Evolutionary conservation across 2,797 vertebrate genomes (phyloP), one percentile per base, ranked within the genome.

Genomic region (Coregonus ussuriensis): DNA sequence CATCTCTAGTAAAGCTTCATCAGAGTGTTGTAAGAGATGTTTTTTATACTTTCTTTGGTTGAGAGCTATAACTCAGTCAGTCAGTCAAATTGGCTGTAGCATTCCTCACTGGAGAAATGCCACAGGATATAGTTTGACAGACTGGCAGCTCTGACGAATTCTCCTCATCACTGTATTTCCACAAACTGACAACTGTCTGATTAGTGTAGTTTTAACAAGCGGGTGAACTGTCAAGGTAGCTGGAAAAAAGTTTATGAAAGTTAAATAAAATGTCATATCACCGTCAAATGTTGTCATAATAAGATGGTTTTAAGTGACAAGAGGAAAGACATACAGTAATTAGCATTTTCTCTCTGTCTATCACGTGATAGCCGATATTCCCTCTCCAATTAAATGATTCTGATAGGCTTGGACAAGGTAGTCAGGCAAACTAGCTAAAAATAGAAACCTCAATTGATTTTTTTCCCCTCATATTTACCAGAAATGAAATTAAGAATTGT

Each of bases 201-300:
- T 65, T 25, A 65, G 59, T 21, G 7, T 21, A 9, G 6, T 29
- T 65, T 65, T 65, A 65, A 29, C 9, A 65, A 65, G 25, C 21
- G 9, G 4, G 25, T 3, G n/a, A 65, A 25, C 62, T 65, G 62
- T 65, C 62, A 65, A 29, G 62, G 62, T 65, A 13, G 62, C 21
- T 13, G 7, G 25, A 29, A 65, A 65, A 65, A 65, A 65, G 21
- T 13, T 65, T 63, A 47, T 47, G n/a, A 15, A n/a, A 65, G 62
- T 65, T 3, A 65, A 65, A 31, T n/a, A 65, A 65, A 65, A 25
- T 65, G 62, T 65, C 62, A 65, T 15, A 29, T 65, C 62, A 65
- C 9, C 9, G 1, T 31, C 62, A 29, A 65, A 65, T 6, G 3
- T 14, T 29, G 21, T 29, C 25, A 29, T 16, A 56, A 56, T 16